A percentile compares a stretch with the other conserved stretches of the same genome.
phyloP scores from a whole-genome alignment of 2,888 invertebrate species.

The Tetramorium bicarinatum region DNA sequence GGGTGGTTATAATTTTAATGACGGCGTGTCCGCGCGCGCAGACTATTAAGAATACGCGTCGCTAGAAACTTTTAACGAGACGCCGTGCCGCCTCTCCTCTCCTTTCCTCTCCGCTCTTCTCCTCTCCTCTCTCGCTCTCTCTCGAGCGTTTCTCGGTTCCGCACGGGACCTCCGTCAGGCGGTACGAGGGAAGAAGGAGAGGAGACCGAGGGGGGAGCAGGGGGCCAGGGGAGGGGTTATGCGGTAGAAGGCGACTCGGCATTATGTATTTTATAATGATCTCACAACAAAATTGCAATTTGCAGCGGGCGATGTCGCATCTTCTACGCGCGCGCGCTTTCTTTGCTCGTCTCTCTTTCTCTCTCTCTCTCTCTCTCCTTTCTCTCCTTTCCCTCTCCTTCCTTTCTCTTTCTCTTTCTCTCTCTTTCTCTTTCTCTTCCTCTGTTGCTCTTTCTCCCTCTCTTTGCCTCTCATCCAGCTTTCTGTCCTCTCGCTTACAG shows the following conservation, averaged over 20 bases:
- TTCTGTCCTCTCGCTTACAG: slow-evolving; percentile 36
- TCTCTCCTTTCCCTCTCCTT: not conserved
- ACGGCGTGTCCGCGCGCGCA: slow-evolving; percentile 86
- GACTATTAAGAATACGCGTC: slow-evolving; percentile 87
- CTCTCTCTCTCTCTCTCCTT: slow-evolving; percentile 13
- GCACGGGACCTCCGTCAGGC: slow-evolving; percentile 34
- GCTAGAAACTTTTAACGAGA: slow-evolving; percentile 87
- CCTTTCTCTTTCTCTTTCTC: slow-evolving; percentile 9
- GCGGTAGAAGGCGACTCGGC: slow-evolving; percentile 77
- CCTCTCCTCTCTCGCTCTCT: slow-evolving; percentile 24
- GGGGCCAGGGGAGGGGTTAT: slow-evolving; percentile 51
- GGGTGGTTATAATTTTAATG: slow-evolving; percentile 86
- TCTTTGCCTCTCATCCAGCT: slow-evolving; percentile 23
- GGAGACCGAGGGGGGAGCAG: slow-evolving; percentile 60
- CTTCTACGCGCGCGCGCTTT: slow-evolving; percentile 48
- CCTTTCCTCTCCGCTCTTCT: slow-evolving; percentile 4
- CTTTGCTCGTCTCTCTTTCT: slow-evolving; percentile 39
- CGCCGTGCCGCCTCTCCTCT: slow-evolving; percentile 76
- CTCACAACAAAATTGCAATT: slow-evolving; percentile 85
- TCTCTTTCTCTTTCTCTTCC: slow-evolving; percentile 45
- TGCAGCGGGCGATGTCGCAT: slow-evolving; percentile 80
- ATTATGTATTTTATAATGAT: slow-evolving; percentile 86
- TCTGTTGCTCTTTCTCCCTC: slow-evolving; percentile 17
- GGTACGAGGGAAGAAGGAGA: slow-evolving; percentile 51
- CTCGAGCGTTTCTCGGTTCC: slow-evolving; percentile 40